A percentile compares a stretch with the other conserved stretches of the same genome.
phyloP scores from a whole-genome alignment of 2,113 vertebrate genomes.

The Scartelaos histophorus region DNA sequence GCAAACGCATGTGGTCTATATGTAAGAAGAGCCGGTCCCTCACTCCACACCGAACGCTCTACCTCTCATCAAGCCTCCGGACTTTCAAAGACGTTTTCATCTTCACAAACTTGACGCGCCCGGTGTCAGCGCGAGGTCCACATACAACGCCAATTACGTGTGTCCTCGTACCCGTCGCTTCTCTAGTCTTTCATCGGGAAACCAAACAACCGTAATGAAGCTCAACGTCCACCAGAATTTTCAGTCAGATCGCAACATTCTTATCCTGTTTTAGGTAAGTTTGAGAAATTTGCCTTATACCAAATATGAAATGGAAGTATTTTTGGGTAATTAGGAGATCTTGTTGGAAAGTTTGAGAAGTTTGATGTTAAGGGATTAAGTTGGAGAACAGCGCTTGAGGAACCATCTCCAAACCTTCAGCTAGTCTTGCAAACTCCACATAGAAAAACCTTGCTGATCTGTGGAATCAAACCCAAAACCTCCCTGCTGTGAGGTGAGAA shows the following conservation, averaged over 20 bases:
- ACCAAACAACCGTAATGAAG: constrained; percentile 72
- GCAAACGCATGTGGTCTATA: too few relatives aligned
- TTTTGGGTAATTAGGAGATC: neutral
- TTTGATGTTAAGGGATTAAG: neutral
- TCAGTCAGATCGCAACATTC: neutral
- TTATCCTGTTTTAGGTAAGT: neutral
- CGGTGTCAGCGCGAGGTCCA: constrained; percentile 25
- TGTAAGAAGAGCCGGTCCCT: neutral
- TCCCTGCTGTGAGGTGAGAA: too few relatives aligned
- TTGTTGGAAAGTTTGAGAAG: too few relatives aligned
- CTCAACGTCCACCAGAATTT: constrained; percentile 68
- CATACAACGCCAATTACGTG: constrained; percentile 51
- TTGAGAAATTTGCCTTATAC: neutral
- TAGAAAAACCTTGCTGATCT: neutral
- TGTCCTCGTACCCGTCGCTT: constrained; percentile 83
- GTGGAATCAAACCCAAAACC: too few relatives aligned
- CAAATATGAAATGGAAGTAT: neutral
- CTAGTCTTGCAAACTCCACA: neutral
- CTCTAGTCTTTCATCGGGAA: constrained; percentile 81
- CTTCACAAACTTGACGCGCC: constrained; percentile 32
- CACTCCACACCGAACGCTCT: constrained; percentile 6
- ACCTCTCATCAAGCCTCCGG: constrained; percentile 47
- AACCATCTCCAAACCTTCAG: too few relatives aligned
- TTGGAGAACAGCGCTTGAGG: neutral
- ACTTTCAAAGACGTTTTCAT: constrained; percentile 43